Evolutionary conservation across 2,888 invertebrate species (phyloP), one percentile per base, ranked within the genome.

Genomic region (Proisotoma minuta): DNA sequence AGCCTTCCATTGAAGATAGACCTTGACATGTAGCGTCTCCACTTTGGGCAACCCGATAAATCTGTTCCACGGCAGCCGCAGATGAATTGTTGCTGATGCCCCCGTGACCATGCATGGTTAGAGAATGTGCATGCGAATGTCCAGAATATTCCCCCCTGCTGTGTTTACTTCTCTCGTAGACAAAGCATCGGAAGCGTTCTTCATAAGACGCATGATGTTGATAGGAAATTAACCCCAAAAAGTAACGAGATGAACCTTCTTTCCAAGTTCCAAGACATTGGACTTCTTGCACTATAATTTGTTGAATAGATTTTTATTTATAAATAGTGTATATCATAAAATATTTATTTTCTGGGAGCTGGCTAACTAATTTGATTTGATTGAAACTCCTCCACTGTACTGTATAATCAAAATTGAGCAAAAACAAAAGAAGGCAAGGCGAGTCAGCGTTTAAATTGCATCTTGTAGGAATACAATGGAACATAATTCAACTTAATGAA

Each of bases 111-210:
- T 54, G 57, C 40, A 52, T 58, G 78, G 69, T 77, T 77, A 69
- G 75, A 75, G 54, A 76, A 73, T 34, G 75, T 73, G 54, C 60
- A 54, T 34, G 57, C 57, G 20, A 47, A 22, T 56, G 52, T 49
- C 47, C 27, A 43, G 52, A 39, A 75, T 75, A 62, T 76, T 77
- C 23, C 77, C 76, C 22, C 63, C 61, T 15, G 59, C 48, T 34
- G 49, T 52, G 50, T 50, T 52, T 64, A 75, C 66, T 77, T 70
- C 88, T 88, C 81, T 91, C 92, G 80, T 91, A 93, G 66, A 95
- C 95, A 82, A 95, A 95, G 81, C 96, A 96, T 72, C 95, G 84
- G 81, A 91, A 96, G 71, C 92, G 85, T 78, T 94, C 93, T 78
- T 94, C 93, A 80, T 91, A 90, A 76, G 89, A 89, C 23, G 66